Evolutionary conservation across 2,797 vertebrate species (phyloP), one percentile per base, ranked within the genome.

Genomic region (Crenichthys baileyi): DNA sequence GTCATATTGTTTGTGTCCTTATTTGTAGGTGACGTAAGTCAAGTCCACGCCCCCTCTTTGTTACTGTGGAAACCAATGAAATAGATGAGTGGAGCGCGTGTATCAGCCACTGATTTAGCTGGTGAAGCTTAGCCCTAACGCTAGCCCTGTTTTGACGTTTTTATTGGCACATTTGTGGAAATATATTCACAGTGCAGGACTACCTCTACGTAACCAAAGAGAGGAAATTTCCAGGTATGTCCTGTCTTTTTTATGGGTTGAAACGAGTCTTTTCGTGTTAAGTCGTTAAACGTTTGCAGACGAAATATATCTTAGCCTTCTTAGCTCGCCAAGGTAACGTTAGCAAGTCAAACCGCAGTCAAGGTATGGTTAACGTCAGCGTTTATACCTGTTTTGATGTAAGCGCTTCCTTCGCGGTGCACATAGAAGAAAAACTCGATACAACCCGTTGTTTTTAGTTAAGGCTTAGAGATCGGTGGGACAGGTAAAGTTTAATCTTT

Each of bases 31-130:
- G 29, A 75, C 67, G 76, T 75, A 39, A 65, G 12, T n/a, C 0
- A 16, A 56, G 53, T 20, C 83, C 87, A 85, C 88, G 80, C 90
- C 89, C 22, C 65, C 85, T 60, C 85, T 82, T 87, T 87, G 90
- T 93, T 93, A 90, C 90, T 89, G 90, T 94, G 91, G 92, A 91
- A 93, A 95, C 92, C 88, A 74, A 26, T 83, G 85, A 89, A 85
- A 55, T 68, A 80, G 88, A 90, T 84, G 85, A 82, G 83, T 22
- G 68, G 55, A 56, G 85, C 73, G 56, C 55, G 73, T 85, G 46
- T 61, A 70, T 18, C 82, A 87, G 78, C 83, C 78, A 82, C 31
- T 72, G 53, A 18, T 75, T 80, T 86, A 86, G 89, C 85, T 74
- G 71, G 76, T 58, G 75, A 58, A 65, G 61, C 72, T 89, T 90